Evolutionary conservation across 2,113 vertebrate genomes (phyloP).

Genomic region (Anser cygnoides): DNA sequence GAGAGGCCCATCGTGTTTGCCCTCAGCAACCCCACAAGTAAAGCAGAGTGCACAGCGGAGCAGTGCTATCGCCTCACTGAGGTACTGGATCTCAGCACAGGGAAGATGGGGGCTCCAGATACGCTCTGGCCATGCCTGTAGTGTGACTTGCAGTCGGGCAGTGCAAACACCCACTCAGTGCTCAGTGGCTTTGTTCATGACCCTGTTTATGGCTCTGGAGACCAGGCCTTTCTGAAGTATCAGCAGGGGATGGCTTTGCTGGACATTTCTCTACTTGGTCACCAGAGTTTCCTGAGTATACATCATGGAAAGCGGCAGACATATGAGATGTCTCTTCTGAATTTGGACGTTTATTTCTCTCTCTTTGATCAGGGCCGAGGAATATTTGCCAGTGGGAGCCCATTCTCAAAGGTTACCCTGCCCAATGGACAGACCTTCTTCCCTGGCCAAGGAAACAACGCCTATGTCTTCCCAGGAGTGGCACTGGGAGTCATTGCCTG

Average conservation of each 20-base stretch:
- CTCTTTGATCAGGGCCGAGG: constrained; percentile 84
- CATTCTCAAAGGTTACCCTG: constrained; percentile 90
- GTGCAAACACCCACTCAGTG: background rate
- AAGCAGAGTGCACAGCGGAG: constrained; percentile 95
- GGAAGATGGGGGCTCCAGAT: background rate
- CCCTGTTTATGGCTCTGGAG: background rate
- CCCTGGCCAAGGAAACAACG: constrained; percentile 97
- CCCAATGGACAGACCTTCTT: constrained; percentile 88
- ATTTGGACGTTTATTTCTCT: constrained; percentile 4
- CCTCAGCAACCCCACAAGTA: constrained; percentile 97
- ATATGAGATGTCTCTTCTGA: background rate
- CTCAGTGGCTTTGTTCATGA: background rate
- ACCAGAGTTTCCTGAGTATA: background rate
- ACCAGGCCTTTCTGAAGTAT: background rate
- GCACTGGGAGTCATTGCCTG: constrained; percentile 91
- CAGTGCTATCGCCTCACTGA: constrained; percentile 93
- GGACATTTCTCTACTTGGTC: background rate
- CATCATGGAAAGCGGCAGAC: background rate
- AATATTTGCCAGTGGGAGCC: constrained; percentile 96
- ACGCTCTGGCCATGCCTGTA: accelerated
- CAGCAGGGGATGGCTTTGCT: background rate
- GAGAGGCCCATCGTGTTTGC: constrained; percentile 94
- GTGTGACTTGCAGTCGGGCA: background rate
- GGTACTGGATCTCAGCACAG: constrained; percentile 25
- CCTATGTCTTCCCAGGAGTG: constrained; percentile 96